Evolutionary conservation across 2,113 vertebrate genomes (phyloP).

Genomic region (Nibea coibor): DNA sequence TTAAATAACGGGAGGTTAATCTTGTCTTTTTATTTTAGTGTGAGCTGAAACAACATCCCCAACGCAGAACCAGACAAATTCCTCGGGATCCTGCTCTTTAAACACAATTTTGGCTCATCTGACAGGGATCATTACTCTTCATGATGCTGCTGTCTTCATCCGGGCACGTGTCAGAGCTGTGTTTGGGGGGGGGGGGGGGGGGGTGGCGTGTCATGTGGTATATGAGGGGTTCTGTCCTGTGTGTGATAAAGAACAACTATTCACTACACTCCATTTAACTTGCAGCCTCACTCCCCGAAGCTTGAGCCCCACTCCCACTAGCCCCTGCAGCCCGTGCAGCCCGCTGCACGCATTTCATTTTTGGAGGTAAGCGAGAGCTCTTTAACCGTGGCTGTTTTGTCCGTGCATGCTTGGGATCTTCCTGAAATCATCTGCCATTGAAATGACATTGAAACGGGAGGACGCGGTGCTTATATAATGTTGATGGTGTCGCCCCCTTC

Average conservation of each 20-base stretch:
- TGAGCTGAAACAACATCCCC: conserved; percentile 1
- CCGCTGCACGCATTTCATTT: conserved; percentile 99
- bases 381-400: conserved; percentile 60
- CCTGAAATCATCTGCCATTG: conserved; percentile 56
- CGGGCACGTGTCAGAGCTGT: conserved; percentile 32
- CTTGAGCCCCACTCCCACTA: conserved; percentile 99
- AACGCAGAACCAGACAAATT: conserved; percentile 48
- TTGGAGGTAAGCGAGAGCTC: conserved; percentile 94
- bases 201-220: not conserved
- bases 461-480: conserved; percentile 75
- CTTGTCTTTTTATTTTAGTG: conserved; percentile 3
- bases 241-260: conserved; percentile 68
- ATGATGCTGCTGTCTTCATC: conserved; percentile 56
- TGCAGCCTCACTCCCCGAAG: conserved; percentile 99
- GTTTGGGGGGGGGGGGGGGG: not conserved
- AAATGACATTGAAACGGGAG: conserved; percentile 61
- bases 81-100: conserved; percentile 45
- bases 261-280: conserved; percentile 93
- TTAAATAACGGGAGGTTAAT: conserved; percentile 3
- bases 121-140: conserved; percentile 47
- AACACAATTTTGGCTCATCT: conserved; percentile 34
- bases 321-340: conserved; percentile 98
- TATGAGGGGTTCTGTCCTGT: conserved; percentile 21
- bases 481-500: conserved; percentile 55
- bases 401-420: conserved; percentile 31